Percentiles rank a stretch among this genome's conserved stretches.
These are phyloP conservation scores for Stylophora pistillata DNA, from an alignment of 64 coral and sea anemone genomes.

Conservation along the genomic window DNA sequence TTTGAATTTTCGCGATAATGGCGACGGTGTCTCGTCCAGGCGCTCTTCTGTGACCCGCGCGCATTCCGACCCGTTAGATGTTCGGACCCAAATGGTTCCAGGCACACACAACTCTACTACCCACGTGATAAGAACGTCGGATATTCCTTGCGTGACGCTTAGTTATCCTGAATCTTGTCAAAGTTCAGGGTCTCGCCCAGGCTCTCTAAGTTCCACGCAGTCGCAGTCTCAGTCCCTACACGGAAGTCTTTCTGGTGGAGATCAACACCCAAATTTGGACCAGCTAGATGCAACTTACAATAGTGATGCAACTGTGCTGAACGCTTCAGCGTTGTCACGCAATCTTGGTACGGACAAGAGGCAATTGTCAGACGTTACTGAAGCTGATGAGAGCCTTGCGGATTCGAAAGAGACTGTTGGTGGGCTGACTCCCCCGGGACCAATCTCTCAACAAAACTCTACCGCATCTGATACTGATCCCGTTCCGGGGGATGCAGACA, in stretches of 20 bases:
- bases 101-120: neutral
- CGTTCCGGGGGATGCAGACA: neutral
- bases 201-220: neutral
- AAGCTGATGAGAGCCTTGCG: constrained; percentile 6
- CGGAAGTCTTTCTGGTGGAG: constrained; percentile 12
- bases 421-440: constrained; percentile 22
- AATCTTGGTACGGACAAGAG: constrained; percentile 20
- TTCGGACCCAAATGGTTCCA: neutral
- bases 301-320: neutral
- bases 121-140: neutral
- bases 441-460: constrained; percentile 41
- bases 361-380: constrained; percentile 33
- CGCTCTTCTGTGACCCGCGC: constrained; percentile 24
- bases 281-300: constrained; percentile 13
- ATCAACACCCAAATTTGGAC: constrained; percentile 11
- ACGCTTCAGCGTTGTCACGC: constrained; percentile 6
- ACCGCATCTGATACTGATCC: constrained; percentile 34
- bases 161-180: constrained; percentile 28
- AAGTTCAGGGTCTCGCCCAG: constrained; percentile 5
- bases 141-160: constrained; percentile 34
- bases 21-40: constrained; percentile 32
- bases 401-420: constrained; percentile 35
- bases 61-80: constrained; percentile 20
- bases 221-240: constrained; percentile 8
- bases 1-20: constrained; percentile 13